Conservation (phyloP, 2,113 vertebrate genomes). For the Taxidea taxus region DNA sequence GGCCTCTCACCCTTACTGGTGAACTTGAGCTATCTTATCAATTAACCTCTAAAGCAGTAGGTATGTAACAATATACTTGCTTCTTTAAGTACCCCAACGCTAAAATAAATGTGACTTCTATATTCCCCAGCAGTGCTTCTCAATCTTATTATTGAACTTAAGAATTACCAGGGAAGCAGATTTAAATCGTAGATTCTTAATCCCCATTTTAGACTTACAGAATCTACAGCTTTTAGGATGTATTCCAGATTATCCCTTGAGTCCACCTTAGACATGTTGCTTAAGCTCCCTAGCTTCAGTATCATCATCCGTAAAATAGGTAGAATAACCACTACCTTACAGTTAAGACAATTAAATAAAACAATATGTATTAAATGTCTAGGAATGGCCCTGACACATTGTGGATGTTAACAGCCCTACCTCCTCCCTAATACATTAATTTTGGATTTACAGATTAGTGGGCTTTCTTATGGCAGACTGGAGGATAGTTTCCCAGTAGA, state of each 20-base stretch:
- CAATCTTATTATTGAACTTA: not conserved
- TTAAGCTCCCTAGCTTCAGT: not conserved
- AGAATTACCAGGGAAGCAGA: not conserved
- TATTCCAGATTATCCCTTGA: not conserved
- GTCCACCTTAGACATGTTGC: not conserved
- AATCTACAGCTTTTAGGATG: not conserved
- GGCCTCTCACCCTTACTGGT: not conserved
- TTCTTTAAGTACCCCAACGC: not conserved
- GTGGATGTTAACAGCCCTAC: not conserved
- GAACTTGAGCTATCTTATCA: not conserved
- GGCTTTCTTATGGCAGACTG: not conserved
- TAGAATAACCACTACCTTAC: not conserved
- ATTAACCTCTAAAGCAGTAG: not conserved
- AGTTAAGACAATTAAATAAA: not conserved
- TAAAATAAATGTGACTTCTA: slow-evolving; percentile 9
- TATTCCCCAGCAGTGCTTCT: not conserved
- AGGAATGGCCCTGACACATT: not conserved
- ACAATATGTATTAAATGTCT: not conserved
- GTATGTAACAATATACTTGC: not conserved
- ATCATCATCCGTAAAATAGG: not conserved
- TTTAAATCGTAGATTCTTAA: not conserved
- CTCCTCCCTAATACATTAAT: not conserved
- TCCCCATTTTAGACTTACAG: not conserved
- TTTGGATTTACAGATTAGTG: not conserved
- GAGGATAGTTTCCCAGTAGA: not conserved